Base-by-base conservation (phyloP, 1,140 invertebrate genomes). In the Hydropsyche tenuis region DNA sequence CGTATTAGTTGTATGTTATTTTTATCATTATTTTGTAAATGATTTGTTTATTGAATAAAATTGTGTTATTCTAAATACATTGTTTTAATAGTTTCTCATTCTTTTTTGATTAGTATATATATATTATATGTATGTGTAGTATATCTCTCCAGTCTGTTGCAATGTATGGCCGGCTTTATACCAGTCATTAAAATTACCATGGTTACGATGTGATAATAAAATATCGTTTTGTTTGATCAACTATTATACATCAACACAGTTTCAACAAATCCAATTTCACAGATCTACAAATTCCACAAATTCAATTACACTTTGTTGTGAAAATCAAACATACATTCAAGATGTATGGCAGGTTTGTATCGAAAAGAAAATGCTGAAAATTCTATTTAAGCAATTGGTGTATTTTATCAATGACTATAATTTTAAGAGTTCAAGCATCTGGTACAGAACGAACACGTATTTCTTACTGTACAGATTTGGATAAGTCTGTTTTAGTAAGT, bases 401-500 rank as follows among this genome's bases (percentile, higher is more conserved):
- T 4, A 51, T 5, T 51, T 51, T 51, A 14, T 5, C 14, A 18
- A 53, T 53, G 4, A 48, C 48, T 2, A 27, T 63, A 11, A 18
- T 66, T 27, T 66, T 66, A 77, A 77, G 64, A 73, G 73, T 72
- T 71, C 73, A 73, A 63, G 70, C 27, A 18, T 80, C 78, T 45
- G 78, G 78, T 5, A 69, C 79, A 7, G 86, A 87, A 76, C 79
- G 81, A 81, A 88, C 88, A 79, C 88, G 89, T 81, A 87, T 94
- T 9, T 88, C 90, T 25, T 98, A 94, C 85, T 96, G 94, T 78
- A 95, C 94, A 45, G 96, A 98, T 82, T 88, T 96, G 80, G 96
- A 98, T 79, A 97, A 97, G 83, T 97, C 95, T n/a, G 96, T 98
- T 2, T 87, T 98, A 73, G 89, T 95, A 46, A 92, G 94, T 77